phyloP scores from a whole-genome alignment of 2,888 invertebrate species.

The Willowsia nigromaculata region DNA sequence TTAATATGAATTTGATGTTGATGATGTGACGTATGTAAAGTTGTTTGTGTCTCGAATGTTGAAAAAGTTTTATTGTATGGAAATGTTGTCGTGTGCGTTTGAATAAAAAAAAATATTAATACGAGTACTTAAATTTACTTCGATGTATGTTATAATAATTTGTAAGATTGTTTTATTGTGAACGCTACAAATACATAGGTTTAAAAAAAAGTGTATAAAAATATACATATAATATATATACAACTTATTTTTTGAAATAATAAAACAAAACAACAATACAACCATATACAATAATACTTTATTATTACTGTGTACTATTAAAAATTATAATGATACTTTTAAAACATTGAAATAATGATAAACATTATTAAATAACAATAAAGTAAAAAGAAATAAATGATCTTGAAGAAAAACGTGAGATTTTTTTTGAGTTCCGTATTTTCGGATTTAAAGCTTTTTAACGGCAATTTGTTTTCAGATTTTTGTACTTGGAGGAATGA shows the following conservation, averaged over 20 bases:
- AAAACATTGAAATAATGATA: not conserved
- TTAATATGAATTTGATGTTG: too few relatives aligned
- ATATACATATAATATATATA: not conserved
- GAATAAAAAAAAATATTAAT: not conserved
- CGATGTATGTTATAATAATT: not conserved
- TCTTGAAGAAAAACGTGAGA: too few relatives aligned
- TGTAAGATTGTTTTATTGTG: slow-evolving; percentile 49
- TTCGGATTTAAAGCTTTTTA: too few relatives aligned
- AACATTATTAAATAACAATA: not conserved
- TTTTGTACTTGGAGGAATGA: too few relatives aligned
- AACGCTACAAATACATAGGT: slow-evolving; percentile 62
- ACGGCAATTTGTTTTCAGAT: too few relatives aligned
- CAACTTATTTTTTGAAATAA: slow-evolving; percentile 65
- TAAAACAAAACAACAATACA: slow-evolving; percentile 48
- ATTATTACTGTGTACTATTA: not conserved
- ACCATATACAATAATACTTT: not conserved
- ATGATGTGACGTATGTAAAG: too few relatives aligned
- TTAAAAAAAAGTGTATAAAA: not conserved
- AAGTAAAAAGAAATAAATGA: not conserved
- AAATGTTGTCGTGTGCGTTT: not conserved
- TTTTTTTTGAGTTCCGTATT: too few relatives aligned
- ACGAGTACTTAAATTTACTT: slow-evolving; percentile 15
- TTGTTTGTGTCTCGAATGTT: too few relatives aligned
- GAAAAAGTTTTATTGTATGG: too few relatives aligned
- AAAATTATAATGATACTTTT: not conserved